Evolutionary conservation across 2,113 vertebrate genomes (phyloP).

Genomic region (Sturnus vulgaris): DNA sequence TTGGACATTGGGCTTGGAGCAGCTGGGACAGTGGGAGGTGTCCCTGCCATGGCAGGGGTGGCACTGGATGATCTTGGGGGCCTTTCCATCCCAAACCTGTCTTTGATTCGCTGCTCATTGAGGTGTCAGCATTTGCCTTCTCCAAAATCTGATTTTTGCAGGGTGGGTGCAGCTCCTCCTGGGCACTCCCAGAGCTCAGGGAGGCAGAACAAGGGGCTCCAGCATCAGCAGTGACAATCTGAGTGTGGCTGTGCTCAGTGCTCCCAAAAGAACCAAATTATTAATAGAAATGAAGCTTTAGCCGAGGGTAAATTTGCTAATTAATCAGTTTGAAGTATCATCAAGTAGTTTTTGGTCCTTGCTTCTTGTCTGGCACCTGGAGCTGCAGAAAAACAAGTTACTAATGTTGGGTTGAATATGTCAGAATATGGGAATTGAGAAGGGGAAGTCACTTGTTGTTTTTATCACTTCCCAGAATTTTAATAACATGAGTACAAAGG

Average conservation of each 20-base stretch:
- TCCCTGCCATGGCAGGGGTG: background rate
- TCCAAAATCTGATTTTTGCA: background rate
- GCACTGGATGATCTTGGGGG: accelerated
- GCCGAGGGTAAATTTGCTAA: background rate
- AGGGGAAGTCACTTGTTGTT: background rate
- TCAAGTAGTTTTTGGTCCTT: background rate
- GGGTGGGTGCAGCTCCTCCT: background rate
- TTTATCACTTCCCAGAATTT: background rate
- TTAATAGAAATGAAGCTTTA: background rate
- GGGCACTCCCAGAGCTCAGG: no score
- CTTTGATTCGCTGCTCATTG: accelerated
- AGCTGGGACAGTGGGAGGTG: background rate
- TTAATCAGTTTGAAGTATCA: background rate
- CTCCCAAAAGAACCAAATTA: background rate
- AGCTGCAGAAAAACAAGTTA: background rate
- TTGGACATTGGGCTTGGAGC: background rate
- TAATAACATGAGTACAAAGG: background rate
- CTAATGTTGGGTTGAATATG: background rate
- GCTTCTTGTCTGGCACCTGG: background rate
- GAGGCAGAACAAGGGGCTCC: no score
- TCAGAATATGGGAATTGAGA: background rate
- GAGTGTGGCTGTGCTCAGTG: background rate
- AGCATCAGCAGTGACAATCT: accelerated
- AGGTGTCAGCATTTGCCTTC: background rate
- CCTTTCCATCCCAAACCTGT: background rate